Conservation (phyloP, 2,888 invertebrate species). For the Agrotis clavis region DNA sequence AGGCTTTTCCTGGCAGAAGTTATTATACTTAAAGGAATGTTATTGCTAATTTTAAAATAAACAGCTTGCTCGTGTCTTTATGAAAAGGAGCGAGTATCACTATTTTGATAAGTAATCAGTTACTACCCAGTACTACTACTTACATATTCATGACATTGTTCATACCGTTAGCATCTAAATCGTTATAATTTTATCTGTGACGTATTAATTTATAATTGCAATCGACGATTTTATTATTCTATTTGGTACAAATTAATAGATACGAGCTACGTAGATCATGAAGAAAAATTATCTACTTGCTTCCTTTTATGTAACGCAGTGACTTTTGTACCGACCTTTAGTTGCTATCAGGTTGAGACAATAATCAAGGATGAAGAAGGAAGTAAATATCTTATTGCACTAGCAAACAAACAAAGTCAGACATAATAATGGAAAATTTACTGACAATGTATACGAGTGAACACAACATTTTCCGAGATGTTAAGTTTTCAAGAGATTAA, state of each 20-base stretch:
- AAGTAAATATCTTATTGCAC: conserved; percentile 27
- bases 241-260: conserved; percentile 15
- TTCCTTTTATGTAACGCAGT: conserved; percentile 29
- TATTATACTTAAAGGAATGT: too few species aligned
- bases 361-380: conserved; percentile 34
- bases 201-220: conserved; percentile 57
- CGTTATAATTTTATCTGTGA: conserved; percentile 68
- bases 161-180: conserved; percentile 41
- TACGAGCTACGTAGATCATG: conserved; percentile 24
- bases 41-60: too few species aligned
- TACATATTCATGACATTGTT: conserved; percentile 59
- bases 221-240: conserved; percentile 33
- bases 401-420: conserved; percentile 23
- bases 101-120: conserved; percentile 16
- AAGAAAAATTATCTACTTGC: conserved; percentile 21
- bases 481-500: conserved; percentile 7
- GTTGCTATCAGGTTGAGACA: conserved; percentile 30
- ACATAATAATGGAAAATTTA: conserved; percentile 19
- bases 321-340: conserved; percentile 49
- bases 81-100: conserved; percentile 19
- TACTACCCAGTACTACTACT: conserved; percentile 1
- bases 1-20: too few species aligned
- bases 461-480: conserved; percentile 6
- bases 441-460: conserved; percentile 19
- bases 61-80: conserved; percentile 8